These are phyloP conservation scores for Venustaconcha ellipsiformis DNA, from an alignment of 1,140 invertebrate species.

Conservation along the genomic window DNA sequence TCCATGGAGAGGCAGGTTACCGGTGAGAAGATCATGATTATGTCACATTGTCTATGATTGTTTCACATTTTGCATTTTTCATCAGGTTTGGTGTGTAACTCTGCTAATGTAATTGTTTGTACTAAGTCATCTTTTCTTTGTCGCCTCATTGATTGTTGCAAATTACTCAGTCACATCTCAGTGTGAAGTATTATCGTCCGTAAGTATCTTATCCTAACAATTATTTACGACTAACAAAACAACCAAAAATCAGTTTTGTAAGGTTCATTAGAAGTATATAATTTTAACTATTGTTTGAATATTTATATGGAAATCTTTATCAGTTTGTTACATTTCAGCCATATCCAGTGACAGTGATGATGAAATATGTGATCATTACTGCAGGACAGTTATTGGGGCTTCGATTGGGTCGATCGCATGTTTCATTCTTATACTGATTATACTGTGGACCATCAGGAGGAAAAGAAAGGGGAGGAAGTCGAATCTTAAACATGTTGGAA, in stretches of 20 bases:
- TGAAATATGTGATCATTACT: conserved; percentile 23
- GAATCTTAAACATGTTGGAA: conserved; percentile 56
- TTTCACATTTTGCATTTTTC: no score
- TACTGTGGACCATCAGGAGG: conserved; percentile 28
- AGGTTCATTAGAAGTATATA: not conserved
- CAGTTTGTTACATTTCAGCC: not conserved
- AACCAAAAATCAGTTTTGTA: not conserved
- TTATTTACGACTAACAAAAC: not conserved
- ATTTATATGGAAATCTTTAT: not conserved
- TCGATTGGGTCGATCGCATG: conserved; percentile 19
- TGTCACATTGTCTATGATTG: not conserved
- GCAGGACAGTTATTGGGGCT: conserved; percentile 37
- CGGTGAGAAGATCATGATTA: not conserved
- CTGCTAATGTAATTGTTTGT: no score
- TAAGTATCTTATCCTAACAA: not conserved
- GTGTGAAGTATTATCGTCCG: no score
- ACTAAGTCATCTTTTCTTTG: no score
- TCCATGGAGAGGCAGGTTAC: conserved; percentile 5
- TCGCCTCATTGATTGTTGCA: no score
- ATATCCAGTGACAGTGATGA: conserved; percentile 1
- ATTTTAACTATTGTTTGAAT: not conserved
- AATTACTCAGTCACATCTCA: no score
- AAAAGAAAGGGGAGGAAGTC: conserved; percentile 65
- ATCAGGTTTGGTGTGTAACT: no score
- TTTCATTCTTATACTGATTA: conserved; percentile 29